Base-by-base conservation (phyloP, 2,797 vertebrate genomes). In the Moxostoma hubbsi region DNA sequence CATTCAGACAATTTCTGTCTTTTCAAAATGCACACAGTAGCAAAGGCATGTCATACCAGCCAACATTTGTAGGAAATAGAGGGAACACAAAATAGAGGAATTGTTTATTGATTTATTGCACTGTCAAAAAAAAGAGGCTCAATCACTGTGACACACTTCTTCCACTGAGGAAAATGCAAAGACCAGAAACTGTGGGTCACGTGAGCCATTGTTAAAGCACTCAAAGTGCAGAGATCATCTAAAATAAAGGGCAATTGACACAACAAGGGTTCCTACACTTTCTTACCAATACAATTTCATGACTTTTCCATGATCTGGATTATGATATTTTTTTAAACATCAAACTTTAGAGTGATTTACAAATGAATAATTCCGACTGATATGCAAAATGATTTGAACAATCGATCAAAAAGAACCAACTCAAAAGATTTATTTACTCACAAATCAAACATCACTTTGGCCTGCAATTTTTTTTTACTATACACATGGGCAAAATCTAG, bases 141-240 rank as follows among this genome's bases (percentile, higher is more conserved):
- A 55, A 16, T 76, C 15, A 50, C 61, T 43, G 6, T 46, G 58
- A 16, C 46, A 57, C 77, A 45, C 11, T 16, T 10, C 51, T 63
- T 64, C 2, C 12, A 13, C 12, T 16, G 18, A 45, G 24, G 59
- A 36, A 81, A 73, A 79, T 51, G 77, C 18, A 73, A 75, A 59
- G 70, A 77, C 82, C 80, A 66, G 75, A 85, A 80, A 50, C 73
- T 76, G 3, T 10, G 75, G 64, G 87, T 93, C 89, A 91, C 87
- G 77, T 24, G 9, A 18, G 9, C 4, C 9, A 10, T 71, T 1
- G 9, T 18, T 24, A 45, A 53, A 65, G 13, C 13, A 0, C 13
- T 74, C 43, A 55, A 61, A 55, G 64, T 54, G 47, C 64, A 43
- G 51, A 63, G 46, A 43, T 55, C 24, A 83, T 79, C 18, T 64